Percentiles rank a stretch among this genome's conserved stretches.
Evolutionary conservation across 2,113 vertebrate species (phyloP).

Genomic region (Sylvilagus bachmani): DNA sequence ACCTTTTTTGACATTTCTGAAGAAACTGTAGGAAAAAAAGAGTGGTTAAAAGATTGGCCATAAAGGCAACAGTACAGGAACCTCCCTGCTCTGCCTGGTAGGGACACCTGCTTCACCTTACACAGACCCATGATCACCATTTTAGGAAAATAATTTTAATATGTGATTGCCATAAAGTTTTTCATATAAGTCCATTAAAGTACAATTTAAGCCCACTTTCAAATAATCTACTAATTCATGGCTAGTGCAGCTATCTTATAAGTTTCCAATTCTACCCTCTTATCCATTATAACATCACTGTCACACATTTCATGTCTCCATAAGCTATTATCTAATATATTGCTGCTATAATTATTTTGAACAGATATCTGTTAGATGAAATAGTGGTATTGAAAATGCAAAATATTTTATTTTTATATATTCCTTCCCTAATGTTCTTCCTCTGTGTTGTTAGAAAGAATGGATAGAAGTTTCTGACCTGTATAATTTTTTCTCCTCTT

Average conservation of each 20-base stretch:
- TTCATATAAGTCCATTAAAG: neutral
- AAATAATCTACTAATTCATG: neutral
- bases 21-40: neutral
- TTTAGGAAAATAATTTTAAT: neutral
- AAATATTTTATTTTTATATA: constrained; percentile 28
- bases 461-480: neutral
- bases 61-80: no score
- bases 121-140: no score
- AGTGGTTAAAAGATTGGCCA: neutral
- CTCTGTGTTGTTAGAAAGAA: neutral
- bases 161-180: neutral
- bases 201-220: neutral
- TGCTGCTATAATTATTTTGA: neutral
- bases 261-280: neutral
- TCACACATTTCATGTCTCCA: neutral
- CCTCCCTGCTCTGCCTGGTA: neutral
- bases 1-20: neutral
- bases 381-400: neutral
- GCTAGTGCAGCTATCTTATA: neutral
- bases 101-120: neutral
- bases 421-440: neutral
- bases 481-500: neutral
- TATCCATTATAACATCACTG: neutral
- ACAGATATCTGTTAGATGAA: neutral
- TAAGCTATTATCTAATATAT: neutral